Evolutionary conservation across 2,888 invertebrate species (phyloP).

Genomic region (Chrysolina americana): DNA sequence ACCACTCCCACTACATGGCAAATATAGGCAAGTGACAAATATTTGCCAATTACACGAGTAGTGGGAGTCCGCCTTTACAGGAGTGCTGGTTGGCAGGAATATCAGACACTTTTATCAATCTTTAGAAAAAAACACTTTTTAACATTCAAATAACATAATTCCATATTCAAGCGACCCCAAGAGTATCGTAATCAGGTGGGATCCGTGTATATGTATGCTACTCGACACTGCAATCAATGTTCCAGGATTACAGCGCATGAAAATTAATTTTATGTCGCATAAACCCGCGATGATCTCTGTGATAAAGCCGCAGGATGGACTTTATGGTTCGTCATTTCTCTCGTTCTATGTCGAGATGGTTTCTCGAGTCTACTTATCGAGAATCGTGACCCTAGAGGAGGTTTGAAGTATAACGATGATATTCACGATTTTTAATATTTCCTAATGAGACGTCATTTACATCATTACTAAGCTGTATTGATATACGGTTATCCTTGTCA

Average conservation of each 20-base stretch:
- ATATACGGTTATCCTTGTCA: too few species aligned
- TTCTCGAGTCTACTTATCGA: neutral
- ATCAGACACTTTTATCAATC: too few species aligned
- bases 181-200: neutral
- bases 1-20: too few species aligned
- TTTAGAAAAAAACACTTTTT: too few species aligned
- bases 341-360: neutral
- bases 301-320: slow-evolving; percentile 4
- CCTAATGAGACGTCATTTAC: too few species aligned
- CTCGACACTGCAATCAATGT: neutral
- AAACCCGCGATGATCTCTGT: neutral
- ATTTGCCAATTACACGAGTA: too few species aligned
- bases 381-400: neutral
- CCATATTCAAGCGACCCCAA: neutral
- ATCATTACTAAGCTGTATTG: too few species aligned
- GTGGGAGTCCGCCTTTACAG: too few species aligned
- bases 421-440: neutral
- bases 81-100: too few species aligned
- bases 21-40: too few species aligned
- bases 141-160: too few species aligned
- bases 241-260: slow-evolving; percentile 3
- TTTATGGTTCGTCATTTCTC: neutral
- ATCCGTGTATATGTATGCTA: neutral
- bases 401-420: neutral
- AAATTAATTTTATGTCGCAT: slow-evolving; percentile 10